Conservation (phyloP, 2,888 invertebrate genomes). For the Masnerella sp. region DNA sequence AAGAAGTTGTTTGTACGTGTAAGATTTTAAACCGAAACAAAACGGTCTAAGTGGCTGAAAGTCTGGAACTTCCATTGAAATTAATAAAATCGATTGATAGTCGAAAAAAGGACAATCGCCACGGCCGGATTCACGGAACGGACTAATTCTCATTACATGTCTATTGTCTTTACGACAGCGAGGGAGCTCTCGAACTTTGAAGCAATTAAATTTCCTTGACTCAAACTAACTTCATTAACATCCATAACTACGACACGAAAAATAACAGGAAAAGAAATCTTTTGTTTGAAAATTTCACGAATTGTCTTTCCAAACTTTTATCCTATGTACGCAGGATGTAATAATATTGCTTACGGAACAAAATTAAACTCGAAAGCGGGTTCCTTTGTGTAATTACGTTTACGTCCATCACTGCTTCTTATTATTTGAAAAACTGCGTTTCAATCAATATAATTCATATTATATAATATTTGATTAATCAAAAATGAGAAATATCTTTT, state of each 20-base stretch:
- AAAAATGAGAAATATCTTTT: too few relatives aligned
- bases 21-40: conserved; percentile 15
- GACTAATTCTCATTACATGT: conserved; percentile 58
- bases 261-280: conserved; percentile 35
- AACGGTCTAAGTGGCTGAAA: conserved; percentile 56
- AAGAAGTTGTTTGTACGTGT: too few relatives aligned
- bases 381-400: conserved; percentile 40
- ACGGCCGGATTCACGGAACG: conserved; percentile 19
- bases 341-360: conserved; percentile 52
- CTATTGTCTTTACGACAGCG: conserved; percentile 59
- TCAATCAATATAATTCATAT: too few relatives aligned
- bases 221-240: conserved; percentile 55
- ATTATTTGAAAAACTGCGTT: too few relatives aligned
- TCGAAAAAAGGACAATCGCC: conserved; percentile 18
- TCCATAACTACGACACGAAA: conserved; percentile 44
- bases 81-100: conserved; percentile 39
- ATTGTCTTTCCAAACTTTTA: conserved; percentile 39
- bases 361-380: conserved; percentile 41
- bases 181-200: conserved; percentile 48
- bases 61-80: conserved; percentile 18
- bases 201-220: conserved; percentile 53
- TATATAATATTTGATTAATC: too few relatives aligned
- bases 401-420: conserved; percentile 45
- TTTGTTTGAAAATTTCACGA: conserved; percentile 28
- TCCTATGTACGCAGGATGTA: conserved; percentile 29